Evolutionary conservation across 2,113 vertebrate genomes (phyloP).

Genomic region (Bubo scandiacus): DNA sequence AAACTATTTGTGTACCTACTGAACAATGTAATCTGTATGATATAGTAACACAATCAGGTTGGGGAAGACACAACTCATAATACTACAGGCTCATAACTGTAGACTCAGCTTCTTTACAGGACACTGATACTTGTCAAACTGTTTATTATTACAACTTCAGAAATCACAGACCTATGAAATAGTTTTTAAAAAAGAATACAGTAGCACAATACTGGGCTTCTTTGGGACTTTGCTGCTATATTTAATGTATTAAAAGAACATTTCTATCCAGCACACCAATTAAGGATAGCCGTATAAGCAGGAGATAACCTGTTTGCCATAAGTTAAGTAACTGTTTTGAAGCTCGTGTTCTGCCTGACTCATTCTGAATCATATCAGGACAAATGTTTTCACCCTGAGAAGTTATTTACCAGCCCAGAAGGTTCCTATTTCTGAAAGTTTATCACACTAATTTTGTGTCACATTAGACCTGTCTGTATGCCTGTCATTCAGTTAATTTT

Average conservation of each 20-base stretch:
- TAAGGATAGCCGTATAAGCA: conserved; percentile 13
- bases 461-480: not conserved
- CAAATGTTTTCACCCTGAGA: conserved; percentile 45
- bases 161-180: conserved; percentile 17
- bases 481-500: not conserved
- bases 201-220: not conserved
- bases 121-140: not conserved
- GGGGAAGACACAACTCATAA: not conserved
- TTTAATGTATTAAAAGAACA: conserved; percentile 18
- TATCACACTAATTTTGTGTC: not conserved
- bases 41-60: not conserved
- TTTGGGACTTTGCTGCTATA: not conserved
- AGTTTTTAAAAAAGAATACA: conserved; percentile 19
- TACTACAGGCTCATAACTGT: not conserved
- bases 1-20: not conserved
- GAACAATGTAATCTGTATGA: not conserved
- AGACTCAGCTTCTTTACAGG: not conserved
- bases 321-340: conserved; percentile 4
- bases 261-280: conserved; percentile 19
- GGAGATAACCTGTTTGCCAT: conserved; percentile 40
- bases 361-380: conserved; percentile 32
- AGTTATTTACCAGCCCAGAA: conserved; percentile 34
- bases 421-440: not conserved
- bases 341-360: conserved; percentile 27
- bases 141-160: not conserved